Evolutionary conservation across 2,113 vertebrate species (phyloP).

Genomic region (Phaetusa simplex): DNA sequence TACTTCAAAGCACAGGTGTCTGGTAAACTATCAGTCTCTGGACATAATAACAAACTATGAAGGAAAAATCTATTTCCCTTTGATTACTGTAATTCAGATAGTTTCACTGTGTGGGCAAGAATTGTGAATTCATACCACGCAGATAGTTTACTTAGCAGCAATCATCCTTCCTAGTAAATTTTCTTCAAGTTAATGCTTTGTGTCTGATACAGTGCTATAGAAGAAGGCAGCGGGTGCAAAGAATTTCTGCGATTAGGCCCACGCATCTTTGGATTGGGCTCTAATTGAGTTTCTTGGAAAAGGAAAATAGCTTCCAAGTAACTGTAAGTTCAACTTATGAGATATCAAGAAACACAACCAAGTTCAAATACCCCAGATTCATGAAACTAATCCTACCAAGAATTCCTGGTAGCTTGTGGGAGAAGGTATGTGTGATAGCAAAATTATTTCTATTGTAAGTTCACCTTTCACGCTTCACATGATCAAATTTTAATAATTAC

Average conservation of each 20-base stretch:
- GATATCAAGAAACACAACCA: background rate
- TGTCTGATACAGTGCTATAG: background rate
- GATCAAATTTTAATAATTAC: background rate
- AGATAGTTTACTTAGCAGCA: background rate
- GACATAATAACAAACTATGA: background rate
- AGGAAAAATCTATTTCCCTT: background rate
- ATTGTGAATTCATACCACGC: background rate
- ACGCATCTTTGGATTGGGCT: background rate
- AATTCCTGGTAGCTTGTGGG: background rate
- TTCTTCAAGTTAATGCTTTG: background rate
- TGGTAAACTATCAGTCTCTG: background rate
- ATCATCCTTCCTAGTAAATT: background rate
- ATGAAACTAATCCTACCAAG: background rate
- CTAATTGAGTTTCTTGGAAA: background rate
- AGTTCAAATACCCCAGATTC: background rate
- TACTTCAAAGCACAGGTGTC: background rate
- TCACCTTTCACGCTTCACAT: background rate
- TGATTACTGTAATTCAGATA: slow-evolving; percentile 10
- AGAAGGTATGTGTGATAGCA: background rate
- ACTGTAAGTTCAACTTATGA: background rate
- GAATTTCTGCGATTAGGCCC: background rate
- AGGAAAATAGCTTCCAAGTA: background rate
- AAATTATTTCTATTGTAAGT: background rate
- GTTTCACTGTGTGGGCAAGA: background rate
- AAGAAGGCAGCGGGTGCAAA: background rate